Conservation (phyloP, 2,113 vertebrate species). For the Urocitellus parryii region DNA sequence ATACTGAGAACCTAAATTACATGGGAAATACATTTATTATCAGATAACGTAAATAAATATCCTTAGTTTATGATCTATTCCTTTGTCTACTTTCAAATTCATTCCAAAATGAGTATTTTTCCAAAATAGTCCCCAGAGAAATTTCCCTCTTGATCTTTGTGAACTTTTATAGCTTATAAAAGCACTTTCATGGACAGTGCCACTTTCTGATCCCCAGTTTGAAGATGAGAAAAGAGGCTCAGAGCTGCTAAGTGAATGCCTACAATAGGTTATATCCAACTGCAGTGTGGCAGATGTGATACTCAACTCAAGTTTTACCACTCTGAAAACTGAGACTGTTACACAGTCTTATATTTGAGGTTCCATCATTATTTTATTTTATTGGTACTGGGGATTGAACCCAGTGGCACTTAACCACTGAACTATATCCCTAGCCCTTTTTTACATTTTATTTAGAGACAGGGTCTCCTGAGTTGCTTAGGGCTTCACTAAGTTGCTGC, state of each 20-base stretch:
- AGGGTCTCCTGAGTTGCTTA: not conserved
- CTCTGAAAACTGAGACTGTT: not conserved
- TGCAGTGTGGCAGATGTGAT: not conserved
- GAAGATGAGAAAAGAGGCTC: not conserved
- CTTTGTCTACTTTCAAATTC: not conserved
- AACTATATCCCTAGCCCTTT: not conserved
- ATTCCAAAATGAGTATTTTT: not conserved
- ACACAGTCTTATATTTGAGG: not conserved
- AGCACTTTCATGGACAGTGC: not conserved
- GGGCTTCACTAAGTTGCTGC: not conserved
- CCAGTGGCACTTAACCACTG: not conserved
- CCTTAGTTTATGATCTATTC: not conserved
- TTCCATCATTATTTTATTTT: not conserved
- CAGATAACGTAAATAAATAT: not conserved
- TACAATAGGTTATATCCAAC: not conserved
- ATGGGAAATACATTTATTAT: constrained; percentile 68
- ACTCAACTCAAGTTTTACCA: not conserved
- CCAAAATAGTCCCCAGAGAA: not conserved
- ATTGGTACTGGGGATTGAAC: not conserved
- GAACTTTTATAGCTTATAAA: constrained; percentile 26
- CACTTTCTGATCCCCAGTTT: not conserved
- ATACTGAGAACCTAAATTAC: constrained; percentile 90
- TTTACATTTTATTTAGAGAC: not conserved
- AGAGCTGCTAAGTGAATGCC: not conserved
- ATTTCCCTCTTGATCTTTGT: not conserved